Conservation (phyloP, 2,113 vertebrate genomes). For the Geococcyx californianus region DNA sequence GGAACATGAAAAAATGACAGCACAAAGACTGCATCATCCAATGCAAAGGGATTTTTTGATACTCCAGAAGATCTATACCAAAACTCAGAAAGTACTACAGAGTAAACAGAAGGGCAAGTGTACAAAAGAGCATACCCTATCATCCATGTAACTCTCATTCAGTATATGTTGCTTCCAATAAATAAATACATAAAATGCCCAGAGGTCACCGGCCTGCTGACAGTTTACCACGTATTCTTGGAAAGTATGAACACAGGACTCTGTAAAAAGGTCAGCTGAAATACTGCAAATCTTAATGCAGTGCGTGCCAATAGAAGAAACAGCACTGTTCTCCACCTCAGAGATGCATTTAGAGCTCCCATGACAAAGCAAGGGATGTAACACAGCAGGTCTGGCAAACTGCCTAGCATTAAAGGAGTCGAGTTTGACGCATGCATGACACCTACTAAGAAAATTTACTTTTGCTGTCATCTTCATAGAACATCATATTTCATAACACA, state of each 20-base stretch:
- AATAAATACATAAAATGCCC: background rate
- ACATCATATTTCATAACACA: accelerated
- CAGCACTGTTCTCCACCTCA: background rate
- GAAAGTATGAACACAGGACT: background rate
- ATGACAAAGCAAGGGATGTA: background rate
- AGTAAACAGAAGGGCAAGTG: background rate
- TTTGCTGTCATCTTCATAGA: background rate
- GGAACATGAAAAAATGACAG: background rate
- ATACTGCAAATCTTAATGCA: background rate
- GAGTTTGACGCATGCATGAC: background rate
- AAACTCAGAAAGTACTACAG: background rate
- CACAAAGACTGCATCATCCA: background rate
- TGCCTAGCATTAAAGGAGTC: background rate
- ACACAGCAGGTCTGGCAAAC: background rate
- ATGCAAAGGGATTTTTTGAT: background rate
- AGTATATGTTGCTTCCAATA: background rate
- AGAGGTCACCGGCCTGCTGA: background rate
- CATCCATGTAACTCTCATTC: background rate
- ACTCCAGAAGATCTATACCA: background rate
- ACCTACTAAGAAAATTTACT: background rate
- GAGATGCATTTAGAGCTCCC: background rate
- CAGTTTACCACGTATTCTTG: background rate
- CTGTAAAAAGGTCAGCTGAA: background rate
- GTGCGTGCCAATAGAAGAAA: background rate
- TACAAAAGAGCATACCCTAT: background rate